These are phyloP conservation scores for Pagrus major DNA, from an alignment of 2,113 vertebrate species.

Conservation along the genomic window DNA sequence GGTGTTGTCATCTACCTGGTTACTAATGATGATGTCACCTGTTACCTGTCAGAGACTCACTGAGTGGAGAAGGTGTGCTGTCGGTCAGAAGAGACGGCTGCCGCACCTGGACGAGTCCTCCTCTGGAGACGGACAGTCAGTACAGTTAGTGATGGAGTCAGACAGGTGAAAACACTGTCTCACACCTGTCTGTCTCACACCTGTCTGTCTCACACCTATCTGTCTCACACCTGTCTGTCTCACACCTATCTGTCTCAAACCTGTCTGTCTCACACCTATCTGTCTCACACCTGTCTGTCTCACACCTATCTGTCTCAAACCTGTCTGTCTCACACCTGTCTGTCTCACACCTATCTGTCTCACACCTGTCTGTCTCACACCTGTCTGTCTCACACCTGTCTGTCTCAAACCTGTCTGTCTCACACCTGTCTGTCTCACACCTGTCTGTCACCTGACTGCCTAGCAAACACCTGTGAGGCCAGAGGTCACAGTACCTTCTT, in stretches of 20 bases:
- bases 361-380: too few species aligned
- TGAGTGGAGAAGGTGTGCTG: slow-evolving; percentile 58
- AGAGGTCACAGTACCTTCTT: slow-evolving; percentile 88
- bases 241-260: too few species aligned
- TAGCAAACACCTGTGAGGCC: background rate
- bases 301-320: too few species aligned
- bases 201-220: background rate
- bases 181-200: background rate
- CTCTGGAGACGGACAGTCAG: slow-evolving; percentile 83
- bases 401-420: too few species aligned
- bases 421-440: too few species aligned
- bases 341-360: background rate
- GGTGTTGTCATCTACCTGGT: slow-evolving; percentile 2
- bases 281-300: too few species aligned
- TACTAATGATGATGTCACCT: slow-evolving; percentile 4
- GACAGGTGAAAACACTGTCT: too few species aligned
- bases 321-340: background rate
- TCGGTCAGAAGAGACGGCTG: slow-evolving; percentile 84
- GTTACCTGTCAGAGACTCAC: slow-evolving; percentile 73
- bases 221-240: too few species aligned
- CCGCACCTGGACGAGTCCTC: slow-evolving; percentile 89
- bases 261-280: too few species aligned
- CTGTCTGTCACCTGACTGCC: background rate
- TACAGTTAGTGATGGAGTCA: background rate
- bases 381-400: too few species aligned